phyloP scores from a whole-genome alignment of 1,140 invertebrate genomes.

The Saccostrea cuccullata region DNA sequence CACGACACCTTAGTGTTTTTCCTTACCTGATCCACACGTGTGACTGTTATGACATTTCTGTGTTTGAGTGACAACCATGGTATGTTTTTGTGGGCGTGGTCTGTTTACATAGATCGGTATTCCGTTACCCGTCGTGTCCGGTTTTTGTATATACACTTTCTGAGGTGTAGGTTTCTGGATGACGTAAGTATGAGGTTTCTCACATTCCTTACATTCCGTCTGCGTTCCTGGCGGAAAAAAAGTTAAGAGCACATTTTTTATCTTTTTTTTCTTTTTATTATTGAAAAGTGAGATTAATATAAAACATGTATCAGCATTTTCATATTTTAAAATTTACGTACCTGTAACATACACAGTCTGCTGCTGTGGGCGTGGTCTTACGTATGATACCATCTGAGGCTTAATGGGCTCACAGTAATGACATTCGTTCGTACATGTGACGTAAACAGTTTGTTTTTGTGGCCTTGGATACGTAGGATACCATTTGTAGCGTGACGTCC shows the following conservation, averaged over 20 bases:
- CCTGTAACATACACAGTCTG: too few relatives aligned
- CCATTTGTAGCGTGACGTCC: conserved; percentile 20
- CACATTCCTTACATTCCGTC: not conserved
- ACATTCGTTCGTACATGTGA: conserved; percentile 42
- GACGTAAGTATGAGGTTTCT: conserved; percentile 12
- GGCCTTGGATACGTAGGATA: conserved; percentile 43
- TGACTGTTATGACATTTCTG: too few relatives aligned
- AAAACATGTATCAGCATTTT: too few relatives aligned
- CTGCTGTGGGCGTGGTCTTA: not conserved
- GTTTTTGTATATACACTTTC: not conserved
- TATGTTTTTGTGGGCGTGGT: too few relatives aligned
- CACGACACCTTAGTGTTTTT: too few relatives aligned
- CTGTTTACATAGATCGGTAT: too few relatives aligned
- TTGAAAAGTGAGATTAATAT: too few relatives aligned
- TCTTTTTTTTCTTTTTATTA: too few relatives aligned
- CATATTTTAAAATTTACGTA: too few relatives aligned
- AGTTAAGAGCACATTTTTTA: not conserved
- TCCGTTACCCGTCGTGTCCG: too few relatives aligned
- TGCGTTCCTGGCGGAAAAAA: conserved; percentile 13
- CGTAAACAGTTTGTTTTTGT: conserved; percentile 45
- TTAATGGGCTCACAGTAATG: conserved; percentile 45
- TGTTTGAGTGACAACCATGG: too few relatives aligned
- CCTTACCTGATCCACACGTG: too few relatives aligned
- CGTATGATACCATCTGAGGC: conserved; percentile 30
- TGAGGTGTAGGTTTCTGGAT: conserved; percentile 14